phyloP scores from a whole-genome alignment of 2,888 invertebrate genomes.

The Bombylius major region DNA sequence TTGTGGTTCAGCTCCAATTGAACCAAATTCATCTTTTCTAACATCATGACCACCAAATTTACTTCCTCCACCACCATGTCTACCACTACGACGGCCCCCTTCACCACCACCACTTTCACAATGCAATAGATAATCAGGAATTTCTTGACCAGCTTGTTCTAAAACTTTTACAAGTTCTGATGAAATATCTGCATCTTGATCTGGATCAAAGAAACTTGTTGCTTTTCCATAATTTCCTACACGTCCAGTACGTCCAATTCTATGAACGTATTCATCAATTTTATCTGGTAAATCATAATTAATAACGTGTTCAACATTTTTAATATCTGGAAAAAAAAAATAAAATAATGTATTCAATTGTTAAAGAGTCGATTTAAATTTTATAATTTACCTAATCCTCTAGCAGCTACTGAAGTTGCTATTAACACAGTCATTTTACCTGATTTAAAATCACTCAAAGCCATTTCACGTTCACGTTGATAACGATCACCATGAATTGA shows the following conservation, averaged over 20 bases:
- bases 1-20: slow-evolving; percentile 1
- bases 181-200: slow-evolving; percentile 47
- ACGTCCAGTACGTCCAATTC: slow-evolving; percentile 89
- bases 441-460: slow-evolving; percentile 74
- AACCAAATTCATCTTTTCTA: slow-evolving; percentile 18
- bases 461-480: slow-evolving; percentile 92
- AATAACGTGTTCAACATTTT: slow-evolving; percentile 74
- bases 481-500: slow-evolving; percentile 97
- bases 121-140: slow-evolving; percentile 61
- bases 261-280: slow-evolving; percentile 89
- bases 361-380: neutral
- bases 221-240: slow-evolving; percentile 83
- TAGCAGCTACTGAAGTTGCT: slow-evolving; percentile 88
- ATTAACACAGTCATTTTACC: slow-evolving; percentile 71
- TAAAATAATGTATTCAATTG: slow-evolving; percentile 1
- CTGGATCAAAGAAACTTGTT: slow-evolving; percentile 67
- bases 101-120: slow-evolving; percentile 39
- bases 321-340: slow-evolving; percentile 51
- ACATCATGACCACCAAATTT: slow-evolving; percentile 63
- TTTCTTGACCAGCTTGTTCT: slow-evolving; percentile 60
- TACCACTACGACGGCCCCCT: slow-evolving; percentile 30
- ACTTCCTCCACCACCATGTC: slow-evolving; percentile 26
- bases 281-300: slow-evolving; percentile 84
- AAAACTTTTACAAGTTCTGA: slow-evolving; percentile 59
- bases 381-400: slow-evolving; percentile 59